Evolutionary conservation across 1,140 invertebrate genomes (phyloP), one percentile per base, ranked within the genome.

Genomic region (Proctacanthus coquilletti): DNA sequence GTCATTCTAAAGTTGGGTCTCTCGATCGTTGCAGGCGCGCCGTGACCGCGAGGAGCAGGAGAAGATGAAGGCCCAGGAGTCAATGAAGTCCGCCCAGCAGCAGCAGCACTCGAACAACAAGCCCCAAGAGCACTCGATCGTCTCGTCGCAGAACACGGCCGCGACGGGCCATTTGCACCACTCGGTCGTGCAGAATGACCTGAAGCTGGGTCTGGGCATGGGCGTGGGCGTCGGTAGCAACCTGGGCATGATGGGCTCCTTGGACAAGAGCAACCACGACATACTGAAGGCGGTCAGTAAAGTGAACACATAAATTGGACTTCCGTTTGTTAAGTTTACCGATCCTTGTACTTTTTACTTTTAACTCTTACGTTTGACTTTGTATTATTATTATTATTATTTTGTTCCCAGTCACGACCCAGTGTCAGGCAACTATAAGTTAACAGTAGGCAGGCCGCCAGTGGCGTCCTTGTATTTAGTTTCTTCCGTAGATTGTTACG

Each of bases 21-120:
- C n/a, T n/a, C n/a, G n/a, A n/a, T n/a, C n/a, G n/a, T 31, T 49
- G 17, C 18, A 60, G 57, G 57, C 86, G 37, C 70, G 86, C 50
- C 70, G 85, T 39, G 87, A 92, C 52, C 69, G 85, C 23, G 85
- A 89, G 56, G 87, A 92, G 55, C 84, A 89, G 54, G 84, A 89
- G 48, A 71, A 82, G 57, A 80, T 87, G 69, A 88, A 88, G 62
- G 83, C 86, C 50, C 82, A 87, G 62, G 82, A 87, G 57, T 79
- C 80, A 42, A 80, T 83, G 62, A 84, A 84, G 60, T 79, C 82
- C 56, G 75, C 77, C 38, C 79, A 81, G 57, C 70, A 74, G 49
- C 71, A 72, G 34, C 69, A 69, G 34, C 72, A 74, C 71, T 75
- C 48, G 71, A 67, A 38, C 68, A 69, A 29, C 56, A 61, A 42